Percentiles rank a stretch among this genome's conserved stretches.
Evolutionary conservation across 2,113 vertebrate genomes (phyloP).

Genomic region (Diadophis punctatus): DNA sequence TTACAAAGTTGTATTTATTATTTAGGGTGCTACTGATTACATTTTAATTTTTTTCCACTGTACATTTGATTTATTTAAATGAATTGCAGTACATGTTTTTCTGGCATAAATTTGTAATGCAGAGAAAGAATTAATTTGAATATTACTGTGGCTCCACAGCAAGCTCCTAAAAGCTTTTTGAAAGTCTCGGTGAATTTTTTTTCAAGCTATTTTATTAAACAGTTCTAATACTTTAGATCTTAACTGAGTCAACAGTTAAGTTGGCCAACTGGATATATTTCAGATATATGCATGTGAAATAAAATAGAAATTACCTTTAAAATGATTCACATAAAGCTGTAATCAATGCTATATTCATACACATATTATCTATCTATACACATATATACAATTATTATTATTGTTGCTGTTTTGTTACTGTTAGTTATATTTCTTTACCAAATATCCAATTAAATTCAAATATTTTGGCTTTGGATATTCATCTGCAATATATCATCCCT

Average conservation of each 20-base stretch:
- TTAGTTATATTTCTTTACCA: not conserved
- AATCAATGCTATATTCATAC: not conserved
- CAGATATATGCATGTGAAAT: not conserved
- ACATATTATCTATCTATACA: conserved; percentile 4
- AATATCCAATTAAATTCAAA: not conserved
- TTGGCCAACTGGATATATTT: not conserved
- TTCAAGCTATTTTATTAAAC: not conserved
- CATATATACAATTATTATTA: not conserved
- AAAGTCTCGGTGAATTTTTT: not conserved
- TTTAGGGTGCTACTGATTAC: conserved; percentile 42
- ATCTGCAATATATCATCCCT: not conserved
- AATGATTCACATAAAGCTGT: conserved; percentile 5
- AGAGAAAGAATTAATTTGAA: conserved; percentile 36
- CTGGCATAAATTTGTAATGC: conserved; percentile 40
- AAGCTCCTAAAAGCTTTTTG: not conserved
- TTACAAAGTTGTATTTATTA: conserved; percentile 53
- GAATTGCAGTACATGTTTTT: conserved; percentile 34
- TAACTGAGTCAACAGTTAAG: conserved; percentile 8
- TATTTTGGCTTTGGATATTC: not conserved
- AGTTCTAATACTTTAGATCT: conserved; percentile 7
- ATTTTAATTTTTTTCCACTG: conserved; percentile 48
- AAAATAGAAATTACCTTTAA: conserved; percentile 6
- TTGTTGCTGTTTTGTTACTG: not conserved
- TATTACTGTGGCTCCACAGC: not conserved
- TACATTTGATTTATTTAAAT: conserved; percentile 36